A percentile compares a stretch with the other conserved stretches of the same genome.
Evolutionary conservation across 1,140 invertebrate genomes (phyloP).

Genomic region (Euura saliciscinereae): DNA sequence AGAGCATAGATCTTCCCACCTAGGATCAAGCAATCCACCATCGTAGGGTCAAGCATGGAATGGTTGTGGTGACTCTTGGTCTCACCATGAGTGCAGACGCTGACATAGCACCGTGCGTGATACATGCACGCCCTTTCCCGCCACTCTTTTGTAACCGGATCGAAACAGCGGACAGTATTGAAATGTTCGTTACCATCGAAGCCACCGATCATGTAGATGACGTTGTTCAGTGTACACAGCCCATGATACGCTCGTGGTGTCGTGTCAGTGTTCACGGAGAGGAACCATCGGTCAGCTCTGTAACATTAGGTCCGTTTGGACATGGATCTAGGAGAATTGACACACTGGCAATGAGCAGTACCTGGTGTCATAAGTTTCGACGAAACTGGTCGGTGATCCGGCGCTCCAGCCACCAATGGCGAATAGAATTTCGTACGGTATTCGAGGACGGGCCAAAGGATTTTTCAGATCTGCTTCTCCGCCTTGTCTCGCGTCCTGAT

Average conservation of each 20-base stretch:
- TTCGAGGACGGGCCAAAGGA: slow-evolving; percentile 65
- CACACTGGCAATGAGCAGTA: slow-evolving; percentile 3
- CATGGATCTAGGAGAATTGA: background rate
- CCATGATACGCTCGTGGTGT: slow-evolving; percentile 78
- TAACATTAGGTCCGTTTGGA: no score
- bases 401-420: slow-evolving; percentile 81
- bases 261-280: slow-evolving; percentile 66
- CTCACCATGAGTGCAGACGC: slow-evolving; percentile 70
- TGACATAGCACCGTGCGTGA: slow-evolving; percentile 76
- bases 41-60: background rate
- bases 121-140: slow-evolving; percentile 76
- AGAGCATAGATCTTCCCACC: slow-evolving; percentile 82
- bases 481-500: slow-evolving; percentile 63
- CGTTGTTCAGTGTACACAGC: slow-evolving; percentile 68
- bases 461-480: slow-evolving; percentile 64
- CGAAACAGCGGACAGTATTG: slow-evolving; percentile 71
- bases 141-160: slow-evolving; percentile 70
- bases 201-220: slow-evolving; percentile 80
- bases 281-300: slow-evolving; percentile 69
- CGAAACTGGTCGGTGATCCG: slow-evolving; percentile 76
- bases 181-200: slow-evolving; percentile 77
- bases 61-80: background rate
- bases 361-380: slow-evolving; percentile 79
- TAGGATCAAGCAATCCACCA: slow-evolving; percentile 22
- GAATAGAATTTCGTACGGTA: slow-evolving; percentile 75